These are phyloP conservation scores for Rhopalosiphum maidis DNA, from an alignment of 1,140 invertebrate genomes.

Conservation along the genomic window DNA sequence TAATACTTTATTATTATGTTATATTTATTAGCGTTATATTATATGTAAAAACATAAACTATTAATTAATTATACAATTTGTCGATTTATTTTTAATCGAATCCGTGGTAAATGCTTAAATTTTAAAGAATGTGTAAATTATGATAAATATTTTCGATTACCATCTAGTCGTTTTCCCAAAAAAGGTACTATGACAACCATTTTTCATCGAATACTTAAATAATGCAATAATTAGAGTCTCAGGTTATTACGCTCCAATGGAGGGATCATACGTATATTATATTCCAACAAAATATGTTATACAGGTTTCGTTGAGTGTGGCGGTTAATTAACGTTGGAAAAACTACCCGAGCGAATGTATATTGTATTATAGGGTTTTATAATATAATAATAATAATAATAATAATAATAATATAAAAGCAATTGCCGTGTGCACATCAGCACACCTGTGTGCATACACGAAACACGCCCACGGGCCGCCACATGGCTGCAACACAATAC, in stretches of 20 bases:
- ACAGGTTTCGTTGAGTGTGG: background rate
- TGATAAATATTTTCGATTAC: background rate
- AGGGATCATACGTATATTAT: background rate
- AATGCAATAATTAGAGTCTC: background rate
- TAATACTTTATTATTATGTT: too few relatives aligned
- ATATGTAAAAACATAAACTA: background rate
- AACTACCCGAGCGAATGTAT: background rate
- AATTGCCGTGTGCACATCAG: background rate
- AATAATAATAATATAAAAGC: conserved; percentile 9
- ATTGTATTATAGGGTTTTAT: background rate
- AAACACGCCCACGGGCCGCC: conserved; percentile 39
- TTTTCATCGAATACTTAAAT: background rate
- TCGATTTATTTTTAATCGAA: background rate
- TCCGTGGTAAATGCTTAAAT: background rate
- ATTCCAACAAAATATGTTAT: background rate
- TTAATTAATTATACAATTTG: background rate
- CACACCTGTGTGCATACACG: conserved; percentile 11
- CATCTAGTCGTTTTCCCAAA: background rate
- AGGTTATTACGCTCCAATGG: background rate
- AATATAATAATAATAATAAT: background rate
- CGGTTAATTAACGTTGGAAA: background rate
- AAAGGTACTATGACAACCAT: background rate
- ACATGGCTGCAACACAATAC: conserved; percentile 11
- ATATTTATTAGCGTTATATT: background rate
- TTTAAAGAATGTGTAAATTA: background rate